A percentile compares a stretch with the other conserved stretches of the same genome.
Evolutionary conservation across 2,888 invertebrate genomes (phyloP).

Genomic region (Metacarcinus magister): DNA sequence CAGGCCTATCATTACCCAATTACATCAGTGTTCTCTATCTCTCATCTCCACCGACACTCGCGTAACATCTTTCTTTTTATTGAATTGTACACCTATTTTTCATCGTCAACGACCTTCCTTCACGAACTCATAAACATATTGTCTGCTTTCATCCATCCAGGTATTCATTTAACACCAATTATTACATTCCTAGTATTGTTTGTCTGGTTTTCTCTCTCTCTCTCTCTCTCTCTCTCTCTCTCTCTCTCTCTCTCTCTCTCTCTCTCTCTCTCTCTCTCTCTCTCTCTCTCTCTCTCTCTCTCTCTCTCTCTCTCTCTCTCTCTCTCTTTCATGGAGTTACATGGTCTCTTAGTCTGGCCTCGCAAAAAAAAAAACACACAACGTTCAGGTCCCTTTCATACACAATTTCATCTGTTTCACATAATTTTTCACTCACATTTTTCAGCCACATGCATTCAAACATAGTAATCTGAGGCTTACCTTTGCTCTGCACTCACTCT

Average conservation of each 20-base stretch:
- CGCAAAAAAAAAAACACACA: neutral
- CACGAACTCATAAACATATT: too few species aligned
- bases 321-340: neutral
- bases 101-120: too few species aligned
- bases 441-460: neutral
- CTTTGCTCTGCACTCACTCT: neutral
- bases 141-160: too few species aligned
- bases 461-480: neutral
- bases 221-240: constrained; percentile 9
- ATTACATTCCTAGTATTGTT: too few species aligned
- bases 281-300: neutral
- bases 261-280: constrained; percentile 22
- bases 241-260: constrained; percentile 26
- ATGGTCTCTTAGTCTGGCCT: neutral
- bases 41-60: too few species aligned
- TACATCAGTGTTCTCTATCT: too few species aligned
- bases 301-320: too few species aligned
- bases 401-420: neutral
- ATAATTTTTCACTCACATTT: neutral
- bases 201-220: neutral
- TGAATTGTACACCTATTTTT: too few species aligned
- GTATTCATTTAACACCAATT: too few species aligned
- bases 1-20: too few species aligned
- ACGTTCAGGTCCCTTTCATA: neutral
- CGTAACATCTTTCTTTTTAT: too few species aligned